Evolutionary conservation across 2,888 invertebrate species (phyloP).

Genomic region (Drosophila helvetica): DNA sequence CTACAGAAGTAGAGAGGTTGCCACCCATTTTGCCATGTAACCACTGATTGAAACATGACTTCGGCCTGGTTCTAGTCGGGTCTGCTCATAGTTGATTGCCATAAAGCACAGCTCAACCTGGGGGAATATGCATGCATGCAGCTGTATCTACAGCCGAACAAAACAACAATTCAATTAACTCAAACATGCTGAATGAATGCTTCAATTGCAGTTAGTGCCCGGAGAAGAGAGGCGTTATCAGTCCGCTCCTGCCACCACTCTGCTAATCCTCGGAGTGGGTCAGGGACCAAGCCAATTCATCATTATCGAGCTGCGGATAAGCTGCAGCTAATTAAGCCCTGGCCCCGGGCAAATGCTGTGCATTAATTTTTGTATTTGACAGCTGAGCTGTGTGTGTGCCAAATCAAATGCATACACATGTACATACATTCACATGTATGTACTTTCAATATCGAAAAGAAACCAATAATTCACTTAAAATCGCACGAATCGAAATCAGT

Average conservation of each 20-base stretch:
- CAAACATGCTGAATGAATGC: slow-evolving; percentile 41
- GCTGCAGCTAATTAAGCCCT: slow-evolving; percentile 28
- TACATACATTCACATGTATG: too few species aligned
- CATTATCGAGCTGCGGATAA: slow-evolving; percentile 18
- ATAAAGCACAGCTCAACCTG: slow-evolving; percentile 18
- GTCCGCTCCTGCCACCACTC: not conserved
- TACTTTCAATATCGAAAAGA: slow-evolving; percentile 1
- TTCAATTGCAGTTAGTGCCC: slow-evolving; percentile 21
- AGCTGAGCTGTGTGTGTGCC: slow-evolving; percentile 1
- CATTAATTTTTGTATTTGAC: slow-evolving; percentile 22
- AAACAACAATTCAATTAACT: slow-evolving; percentile 63
- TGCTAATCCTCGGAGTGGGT: not conserved
- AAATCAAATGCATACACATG: not conserved
- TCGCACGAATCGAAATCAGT: not conserved
- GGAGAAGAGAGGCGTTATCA: not conserved
- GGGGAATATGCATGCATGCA: slow-evolving; percentile 29
- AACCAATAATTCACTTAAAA: slow-evolving; percentile 6
- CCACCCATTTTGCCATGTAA: not conserved
- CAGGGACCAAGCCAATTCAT: slow-evolving; percentile 21
- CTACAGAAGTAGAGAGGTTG: not conserved
- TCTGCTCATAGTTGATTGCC: slow-evolving; percentile 25
- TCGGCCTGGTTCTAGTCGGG: not conserved
- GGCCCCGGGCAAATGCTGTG: not conserved
- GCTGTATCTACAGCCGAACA: slow-evolving; percentile 15
- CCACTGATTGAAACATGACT: slow-evolving; percentile 13